Evolutionary conservation across 1,140 invertebrate genomes (phyloP).

Genomic region (Drosophila eugracilis): DNA sequence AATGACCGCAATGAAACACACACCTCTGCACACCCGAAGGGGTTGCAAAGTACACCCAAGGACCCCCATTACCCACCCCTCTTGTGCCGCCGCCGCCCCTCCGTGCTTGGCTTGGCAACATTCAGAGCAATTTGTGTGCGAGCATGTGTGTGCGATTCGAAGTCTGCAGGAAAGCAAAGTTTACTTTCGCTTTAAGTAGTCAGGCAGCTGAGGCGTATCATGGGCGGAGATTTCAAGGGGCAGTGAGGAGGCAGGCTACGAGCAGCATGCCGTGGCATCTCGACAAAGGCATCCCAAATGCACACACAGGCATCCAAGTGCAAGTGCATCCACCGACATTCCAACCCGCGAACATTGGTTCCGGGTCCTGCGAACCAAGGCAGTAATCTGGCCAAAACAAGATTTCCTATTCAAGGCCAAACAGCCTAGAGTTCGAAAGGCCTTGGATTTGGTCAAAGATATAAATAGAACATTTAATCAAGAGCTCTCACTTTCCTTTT

Average conservation of each 20-base stretch:
- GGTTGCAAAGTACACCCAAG: conserved; percentile 18
- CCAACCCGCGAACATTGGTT: conserved; percentile 19
- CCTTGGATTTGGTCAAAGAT: too few relatives aligned
- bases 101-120: conserved; percentile 43
- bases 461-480: too few relatives aligned
- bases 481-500: too few relatives aligned
- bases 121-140: conserved; percentile 52
- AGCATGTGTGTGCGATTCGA: conserved; percentile 37
- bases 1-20: conserved; percentile 77
- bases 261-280: conserved; percentile 59
- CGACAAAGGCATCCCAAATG: conserved; percentile 58
- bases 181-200: conserved; percentile 82
- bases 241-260: conserved; percentile 16
- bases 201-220: conserved; percentile 14
- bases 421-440: too few relatives aligned
- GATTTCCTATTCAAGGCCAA: background rate
- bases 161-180: conserved; percentile 70
- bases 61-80: background rate
- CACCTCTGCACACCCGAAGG: conserved; percentile 57
- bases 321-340: conserved; percentile 51
- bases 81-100: background rate
- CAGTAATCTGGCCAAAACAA: background rate
- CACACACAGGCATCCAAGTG: conserved; percentile 64
- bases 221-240: conserved; percentile 4
- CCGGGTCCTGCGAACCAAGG: background rate